Base-by-base conservation (phyloP, 2,113 vertebrate species). In the Gymnogyps californianus region DNA sequence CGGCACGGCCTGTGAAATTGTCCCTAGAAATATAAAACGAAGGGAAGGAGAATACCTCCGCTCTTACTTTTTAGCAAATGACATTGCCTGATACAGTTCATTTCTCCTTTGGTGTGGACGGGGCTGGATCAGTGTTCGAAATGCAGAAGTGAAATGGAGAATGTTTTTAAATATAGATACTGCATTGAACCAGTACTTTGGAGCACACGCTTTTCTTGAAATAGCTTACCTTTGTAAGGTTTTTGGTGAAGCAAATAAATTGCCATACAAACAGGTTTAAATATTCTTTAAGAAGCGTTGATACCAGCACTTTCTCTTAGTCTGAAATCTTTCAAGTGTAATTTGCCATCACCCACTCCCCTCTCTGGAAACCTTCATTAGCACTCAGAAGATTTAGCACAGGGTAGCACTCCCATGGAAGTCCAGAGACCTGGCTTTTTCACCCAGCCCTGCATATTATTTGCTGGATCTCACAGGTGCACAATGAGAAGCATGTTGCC, bases 1-100 rank as follows among this genome's bases (percentile, higher is more conserved):
- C 81, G 96, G 98, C 95, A 94, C 17, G 25, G 98, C 93, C 98
- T 99, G 98, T 99, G 99, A 99, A 99, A 99, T 99, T 99, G 98
- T 98, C 97, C 98, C 97, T 90, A 81, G 97, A 97, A 98, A 95
- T 97, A 95, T 96, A 96, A 98, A 99, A 98, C 65, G 97, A 98
- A 98, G 94, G 93, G 97, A 98, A 85, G 83, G 97, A 97, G 96
- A 97, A 97, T 98, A 97, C 96, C 97, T 96, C 92, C 83, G 72
- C 93, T 91, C 84, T 93, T 89, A 92, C 94, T 96, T 97, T 98
- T 98, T 96, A 98, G 96, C 98, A 98, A 98, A 98, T 98, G 98
- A 98, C 98, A 98, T 96, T 90, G 97, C 97, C 97, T 97, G 94
- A 97, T 98, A 94, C 95, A 93, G 97, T 69, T 96, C 91, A 96